Evolutionary conservation across 2,888 invertebrate genomes (phyloP).

Genomic region (Phalera bucephala): DNA sequence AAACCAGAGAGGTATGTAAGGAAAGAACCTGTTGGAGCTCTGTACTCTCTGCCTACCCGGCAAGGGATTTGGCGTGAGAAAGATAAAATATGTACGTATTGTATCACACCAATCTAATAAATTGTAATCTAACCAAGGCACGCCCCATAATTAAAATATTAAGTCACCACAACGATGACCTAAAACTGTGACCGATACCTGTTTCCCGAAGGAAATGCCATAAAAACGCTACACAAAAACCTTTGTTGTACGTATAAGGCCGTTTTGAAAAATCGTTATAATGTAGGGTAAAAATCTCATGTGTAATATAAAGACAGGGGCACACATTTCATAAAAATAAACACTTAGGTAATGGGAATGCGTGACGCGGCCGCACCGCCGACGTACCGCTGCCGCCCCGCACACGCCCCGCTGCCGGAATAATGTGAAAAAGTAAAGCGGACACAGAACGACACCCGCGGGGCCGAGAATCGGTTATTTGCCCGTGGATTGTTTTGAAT

Average conservation of each 20-base stretch:
- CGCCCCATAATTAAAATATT: not conserved
- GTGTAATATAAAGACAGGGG: constrained; percentile 51
- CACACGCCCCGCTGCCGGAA: constrained; percentile 31
- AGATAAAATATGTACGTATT: no score
- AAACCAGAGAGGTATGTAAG: no score
- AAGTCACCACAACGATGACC: not conserved
- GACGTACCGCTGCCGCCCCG: constrained; percentile 21
- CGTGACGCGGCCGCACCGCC: constrained; percentile 21
- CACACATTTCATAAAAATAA: constrained; percentile 71
- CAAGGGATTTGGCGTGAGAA: no score
- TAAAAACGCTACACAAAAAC: constrained; percentile 19
- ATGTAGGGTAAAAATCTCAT: constrained; percentile 40
- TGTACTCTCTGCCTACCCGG: no score
- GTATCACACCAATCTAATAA: not conserved
- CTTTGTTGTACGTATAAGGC: constrained; percentile 7
- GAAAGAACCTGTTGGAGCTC: no score
- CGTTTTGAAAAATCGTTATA: constrained; percentile 41
- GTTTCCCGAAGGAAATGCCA: constrained; percentile 11
- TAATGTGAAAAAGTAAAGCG: constrained; percentile 75
- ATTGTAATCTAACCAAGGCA: not conserved
- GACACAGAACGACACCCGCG: constrained; percentile 68
- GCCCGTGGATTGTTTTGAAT: constrained; percentile 78
- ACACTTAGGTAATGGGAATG: constrained; percentile 72
- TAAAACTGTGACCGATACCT: not conserved
- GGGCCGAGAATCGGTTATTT: constrained; percentile 74